phyloP scores from a whole-genome alignment of 2,797 vertebrate genomes.

The Mormyrops attenuatus region DNA sequence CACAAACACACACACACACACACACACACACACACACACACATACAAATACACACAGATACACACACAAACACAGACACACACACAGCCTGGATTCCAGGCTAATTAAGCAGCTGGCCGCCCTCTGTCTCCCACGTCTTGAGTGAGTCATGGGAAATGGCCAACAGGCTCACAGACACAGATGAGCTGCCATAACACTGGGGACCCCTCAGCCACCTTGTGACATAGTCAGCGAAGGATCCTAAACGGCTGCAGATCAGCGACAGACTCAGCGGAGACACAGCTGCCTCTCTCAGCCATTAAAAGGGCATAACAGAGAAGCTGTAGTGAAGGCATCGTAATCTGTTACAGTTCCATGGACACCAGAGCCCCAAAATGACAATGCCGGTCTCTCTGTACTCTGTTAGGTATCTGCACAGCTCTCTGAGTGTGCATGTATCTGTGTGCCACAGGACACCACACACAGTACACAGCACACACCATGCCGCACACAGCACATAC shows the following conservation, averaged over 20 bases:
- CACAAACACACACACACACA: background rate
- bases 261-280: background rate
- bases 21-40: background rate
- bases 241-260: background rate
- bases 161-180: background rate
- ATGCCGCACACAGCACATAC: too few relatives aligned
- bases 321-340: background rate
- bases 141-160: constrained; percentile 22
- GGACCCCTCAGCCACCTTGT: background rate
- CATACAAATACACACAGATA: background rate
- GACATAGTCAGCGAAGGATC: background rate
- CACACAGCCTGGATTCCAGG: background rate
- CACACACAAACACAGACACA: background rate
- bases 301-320: background rate
- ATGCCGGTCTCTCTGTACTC: background rate
- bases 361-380: background rate
- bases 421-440: background rate
- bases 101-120: background rate
- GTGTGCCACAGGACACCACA: background rate
- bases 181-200: background rate
- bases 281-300: background rate
- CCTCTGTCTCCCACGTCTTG: background rate
- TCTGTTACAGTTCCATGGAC: background rate
- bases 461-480: too few relatives aligned
- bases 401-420: background rate